Evolutionary conservation across 2,113 vertebrate genomes (phyloP), one percentile per base, ranked within the genome.

Genomic region (Trematocara variabile): DNA sequence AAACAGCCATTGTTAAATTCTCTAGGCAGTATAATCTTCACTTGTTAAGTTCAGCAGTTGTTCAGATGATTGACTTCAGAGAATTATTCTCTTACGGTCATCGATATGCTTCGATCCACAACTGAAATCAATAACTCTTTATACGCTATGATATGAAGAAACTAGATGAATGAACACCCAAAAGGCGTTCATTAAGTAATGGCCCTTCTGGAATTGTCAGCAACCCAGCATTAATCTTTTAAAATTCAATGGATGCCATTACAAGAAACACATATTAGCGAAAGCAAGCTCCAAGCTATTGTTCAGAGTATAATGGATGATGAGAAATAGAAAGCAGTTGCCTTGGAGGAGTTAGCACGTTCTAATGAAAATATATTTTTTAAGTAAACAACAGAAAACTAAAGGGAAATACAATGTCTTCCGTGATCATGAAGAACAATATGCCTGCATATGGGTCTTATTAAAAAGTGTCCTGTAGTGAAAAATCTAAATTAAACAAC

Each of bases 91-190:
- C 18, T 86, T 16, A 44, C 13, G 14, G 7, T 81, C 46, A 79
- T 68, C 5, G 25, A 55, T 18, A 18, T 46, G 22, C 30, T 84
- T 63, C 11, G 52, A 58, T 83, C 77, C 58, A 58, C 30, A 16
- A 53, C n/a, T 11, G 3, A 10, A 82, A 84, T 84, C 85, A 81
- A 89, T 88, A 79, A 25, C 46, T 85, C 77, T 86, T 83, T 60
- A 55, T 54, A 41, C 10, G 65, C 12, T 20, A 13, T 83, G 37
- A 82, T 63, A 50, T 60, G 8, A 79, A 68, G 48, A 4, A 50
- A 70, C 13, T 30, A 60, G 41, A 85, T 77, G 44, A 68, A 88
- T 60, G 44, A 82, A 83, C 28, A 52, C 52, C 50, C 48, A 73
- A 28, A 22, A 28, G 22, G 68, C 0, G 11, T 46, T 87, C 39